Evolutionary conservation across 2,888 invertebrate species (phyloP).

Genomic region (Siphlonurus alternatus): DNA sequence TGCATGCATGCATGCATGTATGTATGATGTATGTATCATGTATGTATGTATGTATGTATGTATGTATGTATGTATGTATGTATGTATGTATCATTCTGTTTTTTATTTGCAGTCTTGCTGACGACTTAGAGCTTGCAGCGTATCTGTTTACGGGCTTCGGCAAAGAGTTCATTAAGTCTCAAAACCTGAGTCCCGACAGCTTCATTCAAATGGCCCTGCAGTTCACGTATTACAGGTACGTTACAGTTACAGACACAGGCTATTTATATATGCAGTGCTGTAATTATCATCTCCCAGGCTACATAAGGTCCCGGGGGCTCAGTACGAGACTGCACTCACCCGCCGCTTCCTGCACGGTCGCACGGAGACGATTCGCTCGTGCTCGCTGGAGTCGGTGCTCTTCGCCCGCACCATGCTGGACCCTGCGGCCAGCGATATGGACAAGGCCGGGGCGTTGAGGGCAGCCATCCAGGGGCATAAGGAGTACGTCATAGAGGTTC

Average conservation of each 20-base stretch:
- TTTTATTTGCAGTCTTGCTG: too few relatives aligned
- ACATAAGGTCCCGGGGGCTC: conserved; percentile 57
- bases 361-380: conserved; percentile 89
- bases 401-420: conserved; percentile 61
- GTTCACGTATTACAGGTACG: conserved; percentile 67
- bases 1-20: too few relatives aligned
- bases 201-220: conserved; percentile 92
- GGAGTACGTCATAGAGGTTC: conserved; percentile 58
- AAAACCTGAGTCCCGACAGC: conserved; percentile 85
- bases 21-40: too few relatives aligned
- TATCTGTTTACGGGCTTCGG: too few relatives aligned
- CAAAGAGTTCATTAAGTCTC: conserved; percentile 69
- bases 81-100: too few relatives aligned
- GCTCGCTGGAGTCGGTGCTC: conserved; percentile 59
- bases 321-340: conserved; percentile 84
- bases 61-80: too few relatives aligned
- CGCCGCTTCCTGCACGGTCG: conserved; percentile 72
- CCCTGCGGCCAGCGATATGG: conserved; percentile 28
- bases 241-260: too few relatives aligned
- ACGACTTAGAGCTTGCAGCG: too few relatives aligned
- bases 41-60: too few relatives aligned
- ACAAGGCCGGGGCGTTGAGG: conserved; percentile 47
- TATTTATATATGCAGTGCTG: too few relatives aligned
- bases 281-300: conserved; percentile 38
- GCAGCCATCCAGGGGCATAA: conserved; percentile 68